Base-by-base conservation (phyloP, 2,113 vertebrate species). In the Scartelaos histophorus region DNA sequence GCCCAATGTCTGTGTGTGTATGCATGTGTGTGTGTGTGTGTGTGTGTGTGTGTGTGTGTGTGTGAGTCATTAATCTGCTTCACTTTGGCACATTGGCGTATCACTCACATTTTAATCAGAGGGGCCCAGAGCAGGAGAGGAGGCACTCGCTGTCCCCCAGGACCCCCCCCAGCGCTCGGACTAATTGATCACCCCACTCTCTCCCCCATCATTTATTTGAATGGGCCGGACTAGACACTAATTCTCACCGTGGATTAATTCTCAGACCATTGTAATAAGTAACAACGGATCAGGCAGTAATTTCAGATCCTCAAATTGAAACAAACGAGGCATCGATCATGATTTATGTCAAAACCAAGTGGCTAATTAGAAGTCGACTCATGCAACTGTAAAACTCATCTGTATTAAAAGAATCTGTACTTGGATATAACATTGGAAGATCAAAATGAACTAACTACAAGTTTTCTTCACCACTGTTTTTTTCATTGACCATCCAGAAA, bases 61-160 rank as follows among this genome's bases (percentile, higher is more conserved):
- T 19, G 35, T 29, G 72, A 67, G 54, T 67, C 76, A 56, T 82
- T 75, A 75, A 79, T 85, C 82, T 82, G 29, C 7, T 69, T n/a
- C 60, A 38, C 67, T 73, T 68, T 61, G 70, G 58, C 68, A 45
- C 21, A 57, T 69, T 56, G 6, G 74, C 72, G 29, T 79, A 82
- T 85, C 81, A 70, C 38, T 73, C 83, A 76, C 75, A 75, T 64
- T 83, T 85, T 83, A 85, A 82, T 85, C 83, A 80, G 64, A 79
- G 69, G 24, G 19, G 0, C 71, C 49, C 22, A 70, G 74, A 62
- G 74, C 79, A 43, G 34, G 67, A 81, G 77, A 68, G 70, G 73
- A 66, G 71, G 13, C 38, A 13, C 57, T 53, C 62, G 3, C 56
- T 19, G 68, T 81, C 82, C 81, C 83, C 25, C 61, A 64, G 80